Conservation (phyloP, 2,797 vertebrate species). For the Dermochelys coriacea region DNA sequence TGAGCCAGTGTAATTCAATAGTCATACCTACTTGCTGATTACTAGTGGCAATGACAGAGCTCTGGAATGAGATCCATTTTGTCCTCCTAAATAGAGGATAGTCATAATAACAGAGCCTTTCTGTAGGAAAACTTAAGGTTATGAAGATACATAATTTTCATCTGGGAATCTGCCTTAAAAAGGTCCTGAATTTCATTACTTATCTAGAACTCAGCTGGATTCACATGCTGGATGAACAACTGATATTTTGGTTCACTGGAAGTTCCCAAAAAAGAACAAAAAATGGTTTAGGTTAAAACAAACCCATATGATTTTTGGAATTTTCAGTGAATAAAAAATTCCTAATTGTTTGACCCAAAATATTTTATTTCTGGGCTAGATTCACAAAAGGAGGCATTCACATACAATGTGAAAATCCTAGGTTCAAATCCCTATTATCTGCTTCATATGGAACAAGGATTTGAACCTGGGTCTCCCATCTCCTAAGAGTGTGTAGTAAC, state of each 20-base stretch:
- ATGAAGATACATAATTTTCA: fast-evolving
- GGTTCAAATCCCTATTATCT: not conserved
- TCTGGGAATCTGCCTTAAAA: not conserved
- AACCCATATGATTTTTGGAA: not conserved
- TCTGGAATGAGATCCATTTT: not conserved
- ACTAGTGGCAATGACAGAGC: not conserved
- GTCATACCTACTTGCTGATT: fast-evolving
- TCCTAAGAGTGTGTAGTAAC: not conserved
- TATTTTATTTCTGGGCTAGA: not conserved
- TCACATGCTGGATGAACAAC: not conserved
- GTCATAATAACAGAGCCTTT: not conserved
- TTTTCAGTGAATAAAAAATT: not conserved
- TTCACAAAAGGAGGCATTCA: not conserved
- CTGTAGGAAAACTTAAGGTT: not conserved
- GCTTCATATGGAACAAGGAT: not conserved
- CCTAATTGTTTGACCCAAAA: not conserved
- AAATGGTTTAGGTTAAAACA: not conserved
- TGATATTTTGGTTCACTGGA: not conserved
- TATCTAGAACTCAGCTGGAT: not conserved
- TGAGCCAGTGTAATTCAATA: fast-evolving
- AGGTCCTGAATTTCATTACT: not conserved
- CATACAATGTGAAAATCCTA: not conserved
- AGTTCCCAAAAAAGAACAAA: not conserved
- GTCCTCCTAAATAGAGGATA: fast-evolving
- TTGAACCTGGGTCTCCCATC: not conserved